Conservation (phyloP, 2,888 invertebrate genomes). For the Thera obeliscata region DNA sequence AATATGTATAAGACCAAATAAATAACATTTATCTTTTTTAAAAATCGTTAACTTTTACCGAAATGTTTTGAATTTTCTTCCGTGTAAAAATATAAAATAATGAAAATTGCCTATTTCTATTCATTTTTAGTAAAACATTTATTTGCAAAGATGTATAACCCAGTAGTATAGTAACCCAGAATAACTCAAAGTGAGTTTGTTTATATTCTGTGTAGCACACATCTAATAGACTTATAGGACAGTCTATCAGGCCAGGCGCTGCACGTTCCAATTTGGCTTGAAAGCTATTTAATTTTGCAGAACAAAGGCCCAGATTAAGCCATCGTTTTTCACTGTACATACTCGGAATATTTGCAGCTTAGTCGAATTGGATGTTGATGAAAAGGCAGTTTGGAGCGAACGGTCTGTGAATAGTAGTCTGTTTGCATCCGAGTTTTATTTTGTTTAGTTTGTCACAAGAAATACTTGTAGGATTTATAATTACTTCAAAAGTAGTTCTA, state of each 20-base stretch:
- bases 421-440: too few relatives aligned
- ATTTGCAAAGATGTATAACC: too few relatives aligned
- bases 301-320: conserved; percentile 71
- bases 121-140: too few relatives aligned
- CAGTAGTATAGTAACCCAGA: not conserved
- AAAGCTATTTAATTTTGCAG: conserved; percentile 72
- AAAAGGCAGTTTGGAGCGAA: conserved; percentile 35
- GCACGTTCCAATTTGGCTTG: conserved; percentile 66
- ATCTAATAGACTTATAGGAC: conserved; percentile 19
- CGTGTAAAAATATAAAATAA: too few relatives aligned
- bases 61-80: too few relatives aligned
- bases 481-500: too few relatives aligned
- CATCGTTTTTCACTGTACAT: conserved; percentile 52
- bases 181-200: conserved; percentile 5
- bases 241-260: conserved; percentile 31
- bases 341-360: conserved; percentile 43
- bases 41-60: too few relatives aligned
- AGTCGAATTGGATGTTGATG: conserved; percentile 40
- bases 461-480: too few relatives aligned
- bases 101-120: too few relatives aligned
- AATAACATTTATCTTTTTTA: too few relatives aligned
- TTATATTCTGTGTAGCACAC: conserved; percentile 4
- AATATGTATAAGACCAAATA: too few relatives aligned
- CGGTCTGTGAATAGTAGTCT: conserved; percentile 21
- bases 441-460: too few relatives aligned